Base-by-base conservation (phyloP, 2,888 invertebrate species). In the Andricus quercusramuli region DNA sequence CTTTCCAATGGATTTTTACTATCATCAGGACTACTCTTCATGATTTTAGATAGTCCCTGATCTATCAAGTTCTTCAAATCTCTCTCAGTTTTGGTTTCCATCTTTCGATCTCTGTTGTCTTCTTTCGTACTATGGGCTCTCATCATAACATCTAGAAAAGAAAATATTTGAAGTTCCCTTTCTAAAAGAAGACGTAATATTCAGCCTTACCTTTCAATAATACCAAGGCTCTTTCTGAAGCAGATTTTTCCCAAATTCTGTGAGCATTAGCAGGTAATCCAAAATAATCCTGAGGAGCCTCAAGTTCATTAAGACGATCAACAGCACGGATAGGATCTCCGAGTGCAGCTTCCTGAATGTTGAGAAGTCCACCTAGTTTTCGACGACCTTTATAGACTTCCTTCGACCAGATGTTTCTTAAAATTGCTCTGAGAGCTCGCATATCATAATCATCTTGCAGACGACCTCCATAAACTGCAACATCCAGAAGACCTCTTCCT, bases 241-340 rank as follows among this genome's bases (percentile, higher is more conserved):
- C 94, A 79, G 95, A 95, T 85, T 95, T 95, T 91, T 98, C 97
- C 95, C 97, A 97, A 13, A 97, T 96, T 78, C 96, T 94, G 84
- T 97, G 96, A 81, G 98, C 97, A 91, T 98, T 99, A 78, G 96
- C 96, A 0, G 99, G 97, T 74, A 99, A 93, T 4, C 97, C 97
- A 88, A 98, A 96, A 88, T 96, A 95, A 29, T 91, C 89, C 9
- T 95, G 94, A 0, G 98, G 97, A 20, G 95, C 93, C 91, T 98
- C 97, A 78, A 94, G 94, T 83, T 96, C 96, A 0, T 97, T 95
- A 67, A 98, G 92, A 44, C 94, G 94, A 77, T 95, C 95, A 79
- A 98, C 94, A 1, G 95, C 93, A 13, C 94, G 94, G 5, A 95
- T 88, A 88, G 96, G 96, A 77, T 96, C 96, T 95, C 97, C 92